Conservation (phyloP, 2,888 invertebrate genomes). For the Apodemia hepburni region DNA sequence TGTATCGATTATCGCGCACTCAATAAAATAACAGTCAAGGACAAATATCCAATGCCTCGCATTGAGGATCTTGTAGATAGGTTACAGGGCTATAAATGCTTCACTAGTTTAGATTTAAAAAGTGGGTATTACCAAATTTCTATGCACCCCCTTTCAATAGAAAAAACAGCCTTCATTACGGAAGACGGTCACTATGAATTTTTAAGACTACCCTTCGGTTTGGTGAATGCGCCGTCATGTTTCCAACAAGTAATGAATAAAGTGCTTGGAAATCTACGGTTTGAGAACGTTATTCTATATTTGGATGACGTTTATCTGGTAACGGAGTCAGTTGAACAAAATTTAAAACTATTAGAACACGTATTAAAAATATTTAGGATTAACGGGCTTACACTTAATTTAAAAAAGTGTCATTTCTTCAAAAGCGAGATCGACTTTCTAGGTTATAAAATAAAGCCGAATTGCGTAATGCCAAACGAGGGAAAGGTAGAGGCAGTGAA, state of each 20-base stretch:
- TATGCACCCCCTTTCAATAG: constrained; percentile 32
- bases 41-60: constrained; percentile 18
- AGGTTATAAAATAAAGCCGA: constrained; percentile 30
- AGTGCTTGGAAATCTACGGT: constrained; percentile 24
- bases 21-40: constrained; percentile 13
- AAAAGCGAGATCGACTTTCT: constrained; percentile 33
- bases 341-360: constrained; percentile 15
- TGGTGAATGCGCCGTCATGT: constrained; percentile 26
- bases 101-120: constrained; percentile 12
- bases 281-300: constrained; percentile 27
- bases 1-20: constrained; percentile 13
- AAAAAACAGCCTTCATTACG: constrained; percentile 47
- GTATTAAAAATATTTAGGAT: constrained; percentile 27
- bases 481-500: not conserved
- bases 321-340: constrained; percentile 3
- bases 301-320: constrained; percentile 18
- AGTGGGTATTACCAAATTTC: not conserved
- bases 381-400: constrained; percentile 34
- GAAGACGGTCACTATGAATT: constrained; percentile 48
- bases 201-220: constrained; percentile 32
- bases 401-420: constrained; percentile 36
- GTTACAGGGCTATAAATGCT: constrained; percentile 6
- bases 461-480: constrained; percentile 10
- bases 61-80: constrained; percentile 13
- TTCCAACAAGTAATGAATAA: constrained; percentile 27